These are phyloP conservation scores for Temnothorax curvispinosus DNA, from an alignment of 1,140 invertebrate genomes.

Conservation along the genomic window DNA sequence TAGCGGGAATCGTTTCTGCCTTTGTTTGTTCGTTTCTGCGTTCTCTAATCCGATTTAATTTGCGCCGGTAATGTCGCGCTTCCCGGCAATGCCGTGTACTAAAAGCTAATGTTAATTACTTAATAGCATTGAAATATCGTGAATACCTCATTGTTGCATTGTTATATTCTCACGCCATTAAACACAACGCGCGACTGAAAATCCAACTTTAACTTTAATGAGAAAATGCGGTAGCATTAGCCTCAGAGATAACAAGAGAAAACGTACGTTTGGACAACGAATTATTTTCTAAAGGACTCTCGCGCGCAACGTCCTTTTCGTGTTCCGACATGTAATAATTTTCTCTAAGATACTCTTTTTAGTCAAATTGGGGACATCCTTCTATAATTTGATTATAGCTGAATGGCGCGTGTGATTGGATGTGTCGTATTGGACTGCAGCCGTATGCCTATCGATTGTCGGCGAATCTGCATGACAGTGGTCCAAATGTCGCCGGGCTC, in stretches of 20 bases:
- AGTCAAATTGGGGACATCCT: neutral
- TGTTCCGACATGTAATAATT: neutral
- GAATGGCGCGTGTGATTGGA: neutral
- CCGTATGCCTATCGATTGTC: constrained; percentile 8
- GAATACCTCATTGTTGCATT: constrained; percentile 38
- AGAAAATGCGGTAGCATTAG: neutral
- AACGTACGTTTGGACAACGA: neutral
- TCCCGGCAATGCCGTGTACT: neutral
- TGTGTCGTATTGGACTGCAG: neutral
- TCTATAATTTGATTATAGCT: constrained; percentile 42
- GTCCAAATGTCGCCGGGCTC: constrained; percentile 7
- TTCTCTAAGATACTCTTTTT: neutral
- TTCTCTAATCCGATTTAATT: constrained; percentile 19
- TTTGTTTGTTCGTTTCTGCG: constrained; percentile 12
- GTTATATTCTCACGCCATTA: constrained; percentile 25
- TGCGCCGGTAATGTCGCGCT: neutral
- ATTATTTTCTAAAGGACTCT: neutral
- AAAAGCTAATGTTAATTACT: constrained; percentile 45
- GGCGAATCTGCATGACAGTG: constrained; percentile 62
- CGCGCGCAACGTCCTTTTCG: neutral
- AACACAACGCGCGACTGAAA: constrained; percentile 23
- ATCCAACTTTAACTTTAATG: constrained; percentile 25
- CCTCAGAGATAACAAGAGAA: neutral
- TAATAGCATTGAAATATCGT: constrained; percentile 25
- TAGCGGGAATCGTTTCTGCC: neutral